A percentile compares a stretch with the other conserved stretches of the same genome.
Conservation (phyloP, 2,888 invertebrate species). For the Glomeris marginata region DNA sequence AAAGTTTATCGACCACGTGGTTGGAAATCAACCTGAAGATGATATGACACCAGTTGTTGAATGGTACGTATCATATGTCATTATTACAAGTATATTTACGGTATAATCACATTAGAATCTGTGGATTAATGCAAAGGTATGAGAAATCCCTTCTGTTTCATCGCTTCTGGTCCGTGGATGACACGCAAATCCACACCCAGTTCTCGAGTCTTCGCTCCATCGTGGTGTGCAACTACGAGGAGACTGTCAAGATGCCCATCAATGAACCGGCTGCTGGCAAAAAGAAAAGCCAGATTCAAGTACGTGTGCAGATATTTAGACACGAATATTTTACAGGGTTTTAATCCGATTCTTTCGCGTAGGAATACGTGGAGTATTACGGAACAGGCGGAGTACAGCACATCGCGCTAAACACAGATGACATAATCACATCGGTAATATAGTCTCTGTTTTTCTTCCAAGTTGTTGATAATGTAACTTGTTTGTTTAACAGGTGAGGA, state of each 20-base stretch:
- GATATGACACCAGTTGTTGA: conserved; percentile 76
- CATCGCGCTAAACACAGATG: conserved; percentile 85
- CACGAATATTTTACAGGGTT: not conserved
- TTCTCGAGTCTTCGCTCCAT: conserved; percentile 93
- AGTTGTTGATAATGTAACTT: conserved; percentile 37
- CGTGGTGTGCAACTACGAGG: conserved; percentile 95
- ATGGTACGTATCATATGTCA: conserved; percentile 43
- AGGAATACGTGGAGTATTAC: conserved; percentile 94
- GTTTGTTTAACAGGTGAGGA: conserved; percentile 29
- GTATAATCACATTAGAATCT: conserved; percentile 2
- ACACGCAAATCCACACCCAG: conserved; percentile 85
- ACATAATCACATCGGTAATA: conserved; percentile 71
- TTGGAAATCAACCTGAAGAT: conserved; percentile 90
- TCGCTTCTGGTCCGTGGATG: conserved; percentile 97
- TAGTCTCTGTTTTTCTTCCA: conserved; percentile 11
- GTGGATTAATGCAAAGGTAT: conserved; percentile 39
- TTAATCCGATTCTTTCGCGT: conserved; percentile 14
- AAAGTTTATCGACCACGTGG: conserved; percentile 89
- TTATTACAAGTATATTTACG: not conserved
- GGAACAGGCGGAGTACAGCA: conserved; percentile 97
- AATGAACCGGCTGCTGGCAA: conserved; percentile 94
- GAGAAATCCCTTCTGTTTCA: conserved; percentile 56
- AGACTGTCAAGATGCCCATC: conserved; percentile 93
- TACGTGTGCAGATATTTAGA: conserved; percentile 18
- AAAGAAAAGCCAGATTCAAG: conserved; percentile 89